phyloP scores from a whole-genome alignment of 2,888 invertebrate genomes.

The Escarpia spicata region DNA sequence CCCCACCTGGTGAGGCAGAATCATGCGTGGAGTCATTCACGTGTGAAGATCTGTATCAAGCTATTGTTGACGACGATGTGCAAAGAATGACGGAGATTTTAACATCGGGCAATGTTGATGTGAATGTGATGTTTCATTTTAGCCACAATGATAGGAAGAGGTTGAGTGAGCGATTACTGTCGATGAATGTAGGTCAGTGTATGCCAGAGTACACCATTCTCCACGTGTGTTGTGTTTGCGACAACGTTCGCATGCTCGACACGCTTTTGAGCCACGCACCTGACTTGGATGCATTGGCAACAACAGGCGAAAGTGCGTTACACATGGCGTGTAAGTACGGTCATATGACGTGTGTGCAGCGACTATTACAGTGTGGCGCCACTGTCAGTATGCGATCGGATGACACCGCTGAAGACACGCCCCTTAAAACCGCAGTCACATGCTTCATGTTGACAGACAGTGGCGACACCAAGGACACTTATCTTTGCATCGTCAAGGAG shows the following conservation, averaged over 20 bases:
- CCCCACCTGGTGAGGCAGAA: background rate
- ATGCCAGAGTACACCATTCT: constrained; percentile 7
- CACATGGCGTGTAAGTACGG: constrained; percentile 33
- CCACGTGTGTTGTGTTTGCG: constrained; percentile 29
- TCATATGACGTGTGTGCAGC: constrained; percentile 24
- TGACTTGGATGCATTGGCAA: constrained; percentile 25
- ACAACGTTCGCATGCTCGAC: constrained; percentile 24
- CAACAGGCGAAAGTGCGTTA: constrained; percentile 31
- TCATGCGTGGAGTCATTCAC: background rate
- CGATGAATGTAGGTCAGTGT: constrained; percentile 4
- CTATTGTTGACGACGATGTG: background rate
- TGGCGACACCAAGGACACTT: background rate
- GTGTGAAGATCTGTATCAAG: background rate
- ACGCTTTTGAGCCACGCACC: constrained; percentile 25
- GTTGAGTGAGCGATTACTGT: background rate
- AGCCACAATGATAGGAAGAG: background rate
- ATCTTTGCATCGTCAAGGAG: constrained; percentile 25
- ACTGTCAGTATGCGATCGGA: constrained; percentile 25
- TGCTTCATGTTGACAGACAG: constrained; percentile 18
- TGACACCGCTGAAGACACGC: constrained; percentile 21
- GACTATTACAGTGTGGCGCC: constrained; percentile 28
- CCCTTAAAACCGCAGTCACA: constrained; percentile 17
- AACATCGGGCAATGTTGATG: background rate
- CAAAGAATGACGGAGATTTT: background rate
- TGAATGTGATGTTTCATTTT: background rate